Percentiles rank a stretch among this genome's conserved stretches.
phyloP scores from a whole-genome alignment of 2,888 invertebrate species.

The Andricus curvator region DNA sequence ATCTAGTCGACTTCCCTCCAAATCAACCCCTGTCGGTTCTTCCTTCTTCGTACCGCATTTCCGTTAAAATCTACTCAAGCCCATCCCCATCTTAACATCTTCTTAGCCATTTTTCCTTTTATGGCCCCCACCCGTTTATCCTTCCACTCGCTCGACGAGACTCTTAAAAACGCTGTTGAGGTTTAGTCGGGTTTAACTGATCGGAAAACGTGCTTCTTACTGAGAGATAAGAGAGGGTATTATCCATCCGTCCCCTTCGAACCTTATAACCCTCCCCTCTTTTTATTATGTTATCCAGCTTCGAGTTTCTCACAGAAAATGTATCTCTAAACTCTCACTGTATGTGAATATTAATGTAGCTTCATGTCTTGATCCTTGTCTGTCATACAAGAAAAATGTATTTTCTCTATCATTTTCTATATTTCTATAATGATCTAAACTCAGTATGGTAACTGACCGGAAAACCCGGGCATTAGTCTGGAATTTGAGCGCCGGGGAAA shows the following conservation, averaged over 20 bases:
- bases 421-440: neutral
- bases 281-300: conserved; percentile 49
- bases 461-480: too few relatives aligned
- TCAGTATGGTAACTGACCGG: too few relatives aligned
- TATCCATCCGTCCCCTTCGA: conserved; percentile 57
- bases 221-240: conserved; percentile 65
- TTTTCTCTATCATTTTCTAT: too few relatives aligned
- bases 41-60: conserved; percentile 43
- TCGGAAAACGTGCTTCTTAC: conserved; percentile 72
- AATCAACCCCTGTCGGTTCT: conserved; percentile 51
- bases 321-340: conserved; percentile 16
- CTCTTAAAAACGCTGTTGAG: conserved; percentile 65
- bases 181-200: conserved; percentile 70
- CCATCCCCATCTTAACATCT: conserved; percentile 44
- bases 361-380: conserved; percentile 8
- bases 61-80: conserved; percentile 43
- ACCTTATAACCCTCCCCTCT: conserved; percentile 50
- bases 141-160: conserved; percentile 43
- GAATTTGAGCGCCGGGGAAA: too few relatives aligned
- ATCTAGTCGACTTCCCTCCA: conserved; percentile 68
- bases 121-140: conserved; percentile 45
- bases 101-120: conserved; percentile 42
- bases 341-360: conserved; percentile 12
- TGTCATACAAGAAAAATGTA: too few relatives aligned
- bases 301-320: conserved; percentile 18